These are phyloP conservation scores for Drepana arcuata DNA, from an alignment of 1,140 invertebrate genomes.

Conservation along the genomic window DNA sequence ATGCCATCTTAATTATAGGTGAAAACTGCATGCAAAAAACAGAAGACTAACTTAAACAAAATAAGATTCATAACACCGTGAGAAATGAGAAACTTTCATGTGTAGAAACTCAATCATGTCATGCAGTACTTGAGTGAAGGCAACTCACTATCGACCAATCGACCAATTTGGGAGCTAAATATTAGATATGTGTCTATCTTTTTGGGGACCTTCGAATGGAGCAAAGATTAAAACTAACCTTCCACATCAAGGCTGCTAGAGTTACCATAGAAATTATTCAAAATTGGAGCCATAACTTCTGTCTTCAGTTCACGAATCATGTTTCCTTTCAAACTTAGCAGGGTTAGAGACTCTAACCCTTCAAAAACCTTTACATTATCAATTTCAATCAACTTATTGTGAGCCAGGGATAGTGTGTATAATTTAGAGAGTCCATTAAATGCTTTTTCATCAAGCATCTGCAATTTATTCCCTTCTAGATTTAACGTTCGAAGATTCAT, in stretches of 20 bases:
- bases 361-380: constrained; percentile 76
- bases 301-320: constrained; percentile 77
- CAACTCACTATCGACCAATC: no score
- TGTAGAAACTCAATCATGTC: no score
- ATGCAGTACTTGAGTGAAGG: no score
- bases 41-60: no score
- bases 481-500: constrained; percentile 77
- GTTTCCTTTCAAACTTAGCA: constrained; percentile 81
- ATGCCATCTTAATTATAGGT: no score
- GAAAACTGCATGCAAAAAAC: no score
- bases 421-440: constrained; percentile 79
- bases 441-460: constrained; percentile 79
- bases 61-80: no score
- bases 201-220: no score
- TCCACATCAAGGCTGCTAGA: constrained; percentile 75
- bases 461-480: constrained; percentile 78
- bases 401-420: constrained; percentile 76
- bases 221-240: no score
- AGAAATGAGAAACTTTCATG: no score
- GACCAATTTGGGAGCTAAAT: no score
- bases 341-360: constrained; percentile 69
- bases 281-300: constrained; percentile 79
- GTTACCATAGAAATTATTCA: constrained; percentile 79
- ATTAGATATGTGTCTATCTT: no score
- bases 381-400: constrained; percentile 78